These are phyloP conservation scores for Epiblema foenella DNA, from an alignment of 2,888 invertebrate species.

Conservation along the genomic window DNA sequence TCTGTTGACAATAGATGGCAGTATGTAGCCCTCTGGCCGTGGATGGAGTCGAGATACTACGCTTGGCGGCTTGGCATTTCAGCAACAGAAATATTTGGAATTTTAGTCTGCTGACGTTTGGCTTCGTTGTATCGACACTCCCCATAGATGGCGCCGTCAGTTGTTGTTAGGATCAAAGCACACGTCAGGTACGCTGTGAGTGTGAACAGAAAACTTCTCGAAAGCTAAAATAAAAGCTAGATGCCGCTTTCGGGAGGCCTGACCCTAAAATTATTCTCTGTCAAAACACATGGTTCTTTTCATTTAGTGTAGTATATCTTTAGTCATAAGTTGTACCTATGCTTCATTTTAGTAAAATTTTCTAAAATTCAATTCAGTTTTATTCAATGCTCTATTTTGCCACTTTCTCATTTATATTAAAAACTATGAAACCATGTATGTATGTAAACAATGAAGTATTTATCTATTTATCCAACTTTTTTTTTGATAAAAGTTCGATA, in stretches of 20 bases:
- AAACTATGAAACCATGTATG: no score
- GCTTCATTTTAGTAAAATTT: no score
- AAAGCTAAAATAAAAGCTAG: not conserved
- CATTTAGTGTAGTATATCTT: no score
- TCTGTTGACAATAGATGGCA: not conserved
- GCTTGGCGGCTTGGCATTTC: not conserved
- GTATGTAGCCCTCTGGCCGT: not conserved
- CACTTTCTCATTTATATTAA: no score
- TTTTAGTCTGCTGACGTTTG: not conserved
- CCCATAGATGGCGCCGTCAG: not conserved
- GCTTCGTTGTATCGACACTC: not conserved
- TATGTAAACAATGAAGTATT: no score
- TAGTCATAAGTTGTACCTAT: no score
- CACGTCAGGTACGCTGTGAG: not conserved
- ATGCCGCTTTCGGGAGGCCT: constrained; percentile 1
- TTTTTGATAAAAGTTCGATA: no score
- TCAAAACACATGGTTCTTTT: no score
- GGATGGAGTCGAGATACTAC: not conserved
- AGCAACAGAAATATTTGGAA: not conserved
- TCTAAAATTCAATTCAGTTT: no score
- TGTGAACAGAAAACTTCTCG: not conserved
- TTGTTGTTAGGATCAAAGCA: not conserved
- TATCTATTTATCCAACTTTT: no score
- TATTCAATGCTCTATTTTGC: no score
- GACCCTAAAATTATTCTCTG: no score